Evolutionary conservation across 2,888 invertebrate species (phyloP).

Genomic region (Zele albiditarsus): DNA sequence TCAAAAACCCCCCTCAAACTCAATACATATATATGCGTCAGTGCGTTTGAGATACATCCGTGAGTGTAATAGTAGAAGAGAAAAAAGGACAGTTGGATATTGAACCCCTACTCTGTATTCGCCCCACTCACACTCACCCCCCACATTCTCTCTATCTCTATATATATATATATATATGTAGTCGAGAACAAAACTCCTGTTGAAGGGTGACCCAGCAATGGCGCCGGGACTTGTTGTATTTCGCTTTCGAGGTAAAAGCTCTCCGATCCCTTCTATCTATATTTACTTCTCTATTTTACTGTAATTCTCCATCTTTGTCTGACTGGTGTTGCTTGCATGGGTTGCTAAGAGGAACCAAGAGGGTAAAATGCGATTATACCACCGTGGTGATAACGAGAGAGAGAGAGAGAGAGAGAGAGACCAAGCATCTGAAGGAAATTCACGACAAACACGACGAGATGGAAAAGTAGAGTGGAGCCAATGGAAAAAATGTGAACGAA

Average conservation of each 20-base stretch:
- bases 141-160: too few species aligned
- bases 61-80: slow-evolving; percentile 23
- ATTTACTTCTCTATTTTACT: slow-evolving; percentile 39
- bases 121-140: slow-evolving; percentile 31
- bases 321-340: too few species aligned
- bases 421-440: slow-evolving; percentile 1
- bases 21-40: background rate
- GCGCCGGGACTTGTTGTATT: slow-evolving; percentile 72
- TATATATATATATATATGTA: background rate
- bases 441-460: slow-evolving; percentile 12
- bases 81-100: slow-evolving; percentile 25
- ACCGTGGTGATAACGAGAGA: slow-evolving; percentile 5
- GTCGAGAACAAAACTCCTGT: slow-evolving; percentile 63
- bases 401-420: slow-evolving; percentile 35
- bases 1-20: slow-evolving; percentile 30
- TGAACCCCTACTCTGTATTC: slow-evolving; percentile 32
- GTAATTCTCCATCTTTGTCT: too few species aligned
- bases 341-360: background rate
- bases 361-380: background rate
- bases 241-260: slow-evolving; percentile 66
- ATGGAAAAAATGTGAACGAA: slow-evolving; percentile 17
- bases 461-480: slow-evolving; percentile 31
- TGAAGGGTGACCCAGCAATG: slow-evolving; percentile 71
- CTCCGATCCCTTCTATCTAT: slow-evolving; percentile 49
- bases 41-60: background rate